phyloP scores from a whole-genome alignment of 2,113 vertebrate genomes.

The Plecotus auritus region DNA sequence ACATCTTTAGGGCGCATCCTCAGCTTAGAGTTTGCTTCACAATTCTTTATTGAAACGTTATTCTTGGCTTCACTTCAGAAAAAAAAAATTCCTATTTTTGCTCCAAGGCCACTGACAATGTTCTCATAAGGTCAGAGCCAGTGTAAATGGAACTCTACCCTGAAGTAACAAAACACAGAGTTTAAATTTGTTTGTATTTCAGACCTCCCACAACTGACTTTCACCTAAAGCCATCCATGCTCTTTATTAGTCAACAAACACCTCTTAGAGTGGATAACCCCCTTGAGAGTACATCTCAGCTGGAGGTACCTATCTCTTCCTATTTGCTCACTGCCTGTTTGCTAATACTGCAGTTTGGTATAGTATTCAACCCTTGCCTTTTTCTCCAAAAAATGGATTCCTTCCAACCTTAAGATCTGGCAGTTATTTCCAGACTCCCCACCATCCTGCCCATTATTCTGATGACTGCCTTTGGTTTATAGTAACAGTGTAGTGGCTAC shows the following conservation, averaged over 20 bases:
- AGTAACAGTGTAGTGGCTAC: not conserved
- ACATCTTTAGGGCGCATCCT: not conserved
- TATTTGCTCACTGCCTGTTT: conserved; percentile 4
- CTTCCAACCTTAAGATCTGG: conserved; percentile 32
- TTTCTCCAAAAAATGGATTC: conserved; percentile 57
- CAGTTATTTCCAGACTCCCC: conserved; percentile 25
- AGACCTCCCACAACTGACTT: conserved; percentile 54
- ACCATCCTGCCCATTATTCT: conserved; percentile 1
- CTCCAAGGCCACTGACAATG: conserved; percentile 63
- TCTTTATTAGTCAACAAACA: conserved; percentile 48
- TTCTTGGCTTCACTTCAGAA: conserved; percentile 62
- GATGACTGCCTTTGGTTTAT: conserved; percentile 32
- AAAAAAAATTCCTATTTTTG: conserved; percentile 44
- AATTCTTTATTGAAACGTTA: conserved; percentile 51
- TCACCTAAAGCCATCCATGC: conserved; percentile 12
- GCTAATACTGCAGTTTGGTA: conserved; percentile 29
- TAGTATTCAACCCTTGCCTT: conserved; percentile 57
- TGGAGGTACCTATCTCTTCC: conserved; percentile 38
- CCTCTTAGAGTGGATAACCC: conserved; percentile 34
- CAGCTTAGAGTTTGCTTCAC: not conserved
- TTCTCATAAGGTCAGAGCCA: conserved; percentile 71
- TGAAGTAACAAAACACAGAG: conserved; percentile 59
- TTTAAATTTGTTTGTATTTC: conserved; percentile 63
- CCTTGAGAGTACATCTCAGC: conserved; percentile 33
- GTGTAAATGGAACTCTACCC: conserved; percentile 63